Conservation (phyloP, 2,113 vertebrate species). For the Semicossyphus pulcher region DNA sequence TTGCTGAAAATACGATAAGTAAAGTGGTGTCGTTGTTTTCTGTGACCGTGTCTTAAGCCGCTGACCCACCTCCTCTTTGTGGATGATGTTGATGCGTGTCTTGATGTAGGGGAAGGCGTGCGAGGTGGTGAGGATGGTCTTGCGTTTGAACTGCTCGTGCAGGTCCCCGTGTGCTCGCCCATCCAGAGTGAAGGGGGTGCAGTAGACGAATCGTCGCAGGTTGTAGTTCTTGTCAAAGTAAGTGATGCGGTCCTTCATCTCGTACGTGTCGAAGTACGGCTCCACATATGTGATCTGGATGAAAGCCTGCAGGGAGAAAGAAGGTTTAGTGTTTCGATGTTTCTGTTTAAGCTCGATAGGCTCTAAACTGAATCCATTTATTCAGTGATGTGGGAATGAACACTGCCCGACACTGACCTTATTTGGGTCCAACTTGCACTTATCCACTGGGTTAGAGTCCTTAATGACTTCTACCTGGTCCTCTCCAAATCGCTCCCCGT, state of each 20-base stretch:
- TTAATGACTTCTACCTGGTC: slow-evolving; percentile 98
- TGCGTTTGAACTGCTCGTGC: slow-evolving; percentile 97
- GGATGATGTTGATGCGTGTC: slow-evolving; percentile 97
- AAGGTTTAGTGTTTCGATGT: background rate
- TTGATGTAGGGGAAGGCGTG: slow-evolving; percentile 99
- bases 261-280: slow-evolving; percentile 97
- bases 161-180: slow-evolving; percentile 96
- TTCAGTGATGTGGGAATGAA: background rate
- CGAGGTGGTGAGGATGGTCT: slow-evolving; percentile 96
- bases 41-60: too few relatives aligned
- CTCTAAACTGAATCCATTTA: background rate
- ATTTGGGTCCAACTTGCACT: slow-evolving; percentile 97
- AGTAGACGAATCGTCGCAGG: slow-evolving; percentile 97
- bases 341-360: background rate
- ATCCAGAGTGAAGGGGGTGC: slow-evolving; percentile 97
- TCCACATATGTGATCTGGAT: slow-evolving; percentile 99
- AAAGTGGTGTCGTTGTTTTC: too few relatives aligned
- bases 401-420: slow-evolving; percentile 83
- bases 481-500: slow-evolving; percentile 96
- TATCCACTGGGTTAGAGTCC: slow-evolving; percentile 98
- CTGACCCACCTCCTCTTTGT: slow-evolving; percentile 93
- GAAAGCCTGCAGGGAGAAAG: slow-evolving; percentile 86
- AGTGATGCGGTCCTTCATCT: slow-evolving; percentile 99
- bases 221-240: slow-evolving; percentile 99
- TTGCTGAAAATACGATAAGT: too few relatives aligned